Percentiles rank a stretch among this genome's conserved stretches.
Evolutionary conservation across 2,797 vertebrate genomes (phyloP).

Genomic region (Todus mexicanus): DNA sequence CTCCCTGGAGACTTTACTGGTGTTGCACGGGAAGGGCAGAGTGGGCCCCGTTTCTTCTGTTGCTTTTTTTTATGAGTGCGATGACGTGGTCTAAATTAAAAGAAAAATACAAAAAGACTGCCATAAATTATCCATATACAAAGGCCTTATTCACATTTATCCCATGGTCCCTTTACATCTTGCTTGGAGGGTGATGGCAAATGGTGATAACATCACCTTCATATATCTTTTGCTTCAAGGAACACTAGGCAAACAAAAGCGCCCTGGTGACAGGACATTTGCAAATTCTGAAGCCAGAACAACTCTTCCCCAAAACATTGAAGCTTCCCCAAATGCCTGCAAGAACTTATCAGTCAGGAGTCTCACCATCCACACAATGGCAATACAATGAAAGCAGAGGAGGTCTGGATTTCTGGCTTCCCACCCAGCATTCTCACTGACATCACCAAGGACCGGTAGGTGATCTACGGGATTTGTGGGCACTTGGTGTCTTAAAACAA

Average conservation of each 20-base stretch:
- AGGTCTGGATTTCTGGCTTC: not conserved
- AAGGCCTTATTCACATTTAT: slow-evolving; percentile 32
- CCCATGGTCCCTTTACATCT: not conserved
- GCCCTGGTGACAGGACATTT: not conserved
- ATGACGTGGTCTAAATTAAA: slow-evolving; percentile 65
- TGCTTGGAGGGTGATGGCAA: not conserved
- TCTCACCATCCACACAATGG: not conserved
- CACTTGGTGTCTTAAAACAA: not conserved
- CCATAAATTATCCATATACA: slow-evolving; percentile 53
- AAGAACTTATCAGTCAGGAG: not conserved
- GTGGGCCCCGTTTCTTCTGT: slow-evolving; percentile 67
- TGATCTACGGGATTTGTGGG: not conserved
- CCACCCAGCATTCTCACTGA: not conserved
- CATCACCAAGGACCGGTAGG: not conserved
- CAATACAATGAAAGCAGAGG: not conserved
- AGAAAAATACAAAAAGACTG: slow-evolving; percentile 65
- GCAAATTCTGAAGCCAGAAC: not conserved
- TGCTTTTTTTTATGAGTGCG: slow-evolving; percentile 71
- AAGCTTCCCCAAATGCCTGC: not conserved
- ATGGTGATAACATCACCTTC: not conserved
- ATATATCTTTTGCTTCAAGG: not conserved
- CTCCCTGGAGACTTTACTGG: slow-evolving; percentile 66
- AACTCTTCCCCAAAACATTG: not conserved
- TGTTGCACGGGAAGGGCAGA: slow-evolving; percentile 61
- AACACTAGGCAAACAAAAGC: not conserved